A percentile compares a stretch with the other conserved stretches of the same genome.
phyloP scores from a whole-genome alignment of 64 coral and sea anemone species.

The Dendrophyllia cribrosa region DNA sequence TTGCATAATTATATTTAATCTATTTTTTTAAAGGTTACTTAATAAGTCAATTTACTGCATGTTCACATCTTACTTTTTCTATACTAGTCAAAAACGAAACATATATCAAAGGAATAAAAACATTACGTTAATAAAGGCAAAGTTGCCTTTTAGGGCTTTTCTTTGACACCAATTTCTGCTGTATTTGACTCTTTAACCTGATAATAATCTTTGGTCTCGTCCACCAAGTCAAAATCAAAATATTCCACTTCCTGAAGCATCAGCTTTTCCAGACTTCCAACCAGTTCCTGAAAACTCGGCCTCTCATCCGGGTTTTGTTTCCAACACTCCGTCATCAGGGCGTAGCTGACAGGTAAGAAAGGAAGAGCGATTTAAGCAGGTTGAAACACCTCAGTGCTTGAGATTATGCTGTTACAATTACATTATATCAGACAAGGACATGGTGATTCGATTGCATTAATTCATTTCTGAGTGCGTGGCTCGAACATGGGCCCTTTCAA shows the following conservation, averaged over 20 bases:
- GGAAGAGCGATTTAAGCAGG: background rate
- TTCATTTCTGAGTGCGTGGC: no score
- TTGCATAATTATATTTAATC: no score
- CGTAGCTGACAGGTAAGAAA: background rate
- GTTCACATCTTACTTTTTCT: no score
- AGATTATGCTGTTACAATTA: no score
- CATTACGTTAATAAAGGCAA: no score
- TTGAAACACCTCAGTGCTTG: background rate
- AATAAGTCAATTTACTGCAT: no score
- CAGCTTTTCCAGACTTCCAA: background rate
- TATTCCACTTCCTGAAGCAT: slow-evolving; percentile 6
- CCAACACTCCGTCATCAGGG: background rate
- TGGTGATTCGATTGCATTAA: background rate
- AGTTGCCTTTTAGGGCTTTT: no score
- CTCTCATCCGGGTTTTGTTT: background rate
- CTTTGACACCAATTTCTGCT: background rate
- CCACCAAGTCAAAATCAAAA: slow-evolving; percentile 1
- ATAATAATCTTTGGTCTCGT: slow-evolving; percentile 12
- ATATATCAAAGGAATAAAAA: no score
- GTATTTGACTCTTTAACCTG: background rate
- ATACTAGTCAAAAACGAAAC: no score
- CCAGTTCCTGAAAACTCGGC: background rate
- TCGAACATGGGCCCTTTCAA: no score
- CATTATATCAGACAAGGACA: background rate
- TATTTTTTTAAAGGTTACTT: no score